Evolutionary conservation across 37 sponge, comb jelly and placozoan genomes (phyloP).

Genomic region (Oopsacas minuta): DNA sequence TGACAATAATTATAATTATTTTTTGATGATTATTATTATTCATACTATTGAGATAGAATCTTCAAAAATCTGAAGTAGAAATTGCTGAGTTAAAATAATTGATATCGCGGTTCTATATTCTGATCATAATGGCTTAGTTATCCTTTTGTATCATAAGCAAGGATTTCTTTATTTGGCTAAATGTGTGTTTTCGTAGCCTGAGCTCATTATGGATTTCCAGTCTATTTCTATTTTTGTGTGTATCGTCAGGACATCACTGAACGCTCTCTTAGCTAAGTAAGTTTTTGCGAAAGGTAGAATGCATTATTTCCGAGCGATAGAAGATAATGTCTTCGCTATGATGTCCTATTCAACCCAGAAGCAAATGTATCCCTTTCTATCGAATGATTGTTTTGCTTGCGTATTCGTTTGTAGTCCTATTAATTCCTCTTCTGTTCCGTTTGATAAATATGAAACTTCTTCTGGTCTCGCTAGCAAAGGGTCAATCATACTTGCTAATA

Average conservation of each 20-base stretch:
- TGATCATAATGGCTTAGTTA: too few species aligned
- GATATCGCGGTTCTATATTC: too few species aligned
- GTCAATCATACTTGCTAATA: not conserved
- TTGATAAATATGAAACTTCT: not conserved
- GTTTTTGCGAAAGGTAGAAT: not conserved
- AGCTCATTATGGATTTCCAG: not conserved
- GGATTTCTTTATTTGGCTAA: not conserved
- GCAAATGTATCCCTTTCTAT: not conserved
- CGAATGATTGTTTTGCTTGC: not conserved
- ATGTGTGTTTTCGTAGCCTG: not conserved
- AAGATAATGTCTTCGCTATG: not conserved
- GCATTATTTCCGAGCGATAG: too few species aligned
- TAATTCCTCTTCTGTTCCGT: conserved; percentile 4
- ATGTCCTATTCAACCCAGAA: not conserved
- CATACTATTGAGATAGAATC: too few species aligned
- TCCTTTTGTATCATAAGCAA: too few species aligned
- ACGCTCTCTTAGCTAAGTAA: not conserved
- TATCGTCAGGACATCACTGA: not conserved
- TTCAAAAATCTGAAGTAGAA: too few species aligned
- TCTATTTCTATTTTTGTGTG: too few species aligned
- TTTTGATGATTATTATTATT: too few species aligned
- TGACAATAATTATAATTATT: too few species aligned
- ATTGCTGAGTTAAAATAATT: too few species aligned
- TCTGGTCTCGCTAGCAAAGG: not conserved
- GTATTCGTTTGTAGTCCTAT: not conserved